Percentiles rank a stretch among this genome's conserved stretches.
These are phyloP conservation scores for Clarias gariepinus DNA, from an alignment of 2,113 vertebrate genomes.

Conservation along the genomic window DNA sequence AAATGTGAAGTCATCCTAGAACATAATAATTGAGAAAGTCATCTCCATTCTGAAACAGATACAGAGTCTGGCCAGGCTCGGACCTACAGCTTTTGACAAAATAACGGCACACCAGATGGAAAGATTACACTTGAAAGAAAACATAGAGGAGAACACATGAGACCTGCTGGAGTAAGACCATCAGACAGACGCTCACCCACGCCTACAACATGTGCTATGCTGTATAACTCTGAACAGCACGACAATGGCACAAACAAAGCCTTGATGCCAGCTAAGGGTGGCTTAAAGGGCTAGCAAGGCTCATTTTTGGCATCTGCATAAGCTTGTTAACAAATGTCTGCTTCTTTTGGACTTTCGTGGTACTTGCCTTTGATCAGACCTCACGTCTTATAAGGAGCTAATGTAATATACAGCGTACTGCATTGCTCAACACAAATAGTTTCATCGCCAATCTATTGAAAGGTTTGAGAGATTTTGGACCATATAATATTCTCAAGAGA, in stretches of 20 bases:
- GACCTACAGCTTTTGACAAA: conserved; percentile 10
- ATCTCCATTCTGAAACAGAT: neutral
- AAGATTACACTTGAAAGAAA: conserved; percentile 25
- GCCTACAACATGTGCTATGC: conserved; percentile 12
- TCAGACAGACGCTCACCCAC: conserved; percentile 21
- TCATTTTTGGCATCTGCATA: neutral
- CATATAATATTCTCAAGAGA: neutral
- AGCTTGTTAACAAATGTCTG: neutral
- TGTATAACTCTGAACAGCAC: conserved; percentile 15
- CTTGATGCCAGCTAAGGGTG: neutral
- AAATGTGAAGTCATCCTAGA: neutral
- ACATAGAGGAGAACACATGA: conserved; percentile 13
- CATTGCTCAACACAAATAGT: neutral
- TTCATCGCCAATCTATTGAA: neutral
- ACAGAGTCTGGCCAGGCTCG: neutral
- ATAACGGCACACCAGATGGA: conserved; percentile 15
- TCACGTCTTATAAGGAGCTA: neutral
- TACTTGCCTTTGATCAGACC: neutral
- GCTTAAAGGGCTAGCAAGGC: neutral
- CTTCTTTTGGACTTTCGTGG: neutral
- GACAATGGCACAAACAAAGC: neutral
- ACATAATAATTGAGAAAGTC: neutral
- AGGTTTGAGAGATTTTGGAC: neutral
- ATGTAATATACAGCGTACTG: neutral
- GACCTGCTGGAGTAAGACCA: conserved; percentile 7